Conservation (phyloP, 2,113 vertebrate species). For the Clarias macrocephalus region DNA sequence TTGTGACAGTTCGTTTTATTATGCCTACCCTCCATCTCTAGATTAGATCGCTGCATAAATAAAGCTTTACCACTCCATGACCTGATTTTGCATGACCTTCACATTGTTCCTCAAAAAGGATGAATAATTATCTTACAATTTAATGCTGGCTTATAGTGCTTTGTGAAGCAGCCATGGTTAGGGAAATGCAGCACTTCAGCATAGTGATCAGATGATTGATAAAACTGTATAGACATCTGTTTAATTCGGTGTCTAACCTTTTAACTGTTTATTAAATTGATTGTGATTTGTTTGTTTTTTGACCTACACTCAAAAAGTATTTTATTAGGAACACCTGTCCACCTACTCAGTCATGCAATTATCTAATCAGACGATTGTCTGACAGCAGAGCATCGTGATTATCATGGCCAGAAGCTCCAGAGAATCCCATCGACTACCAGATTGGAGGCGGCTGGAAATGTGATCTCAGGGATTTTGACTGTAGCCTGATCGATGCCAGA, state of each 20-base stretch:
- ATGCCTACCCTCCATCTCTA: conserved; percentile 2
- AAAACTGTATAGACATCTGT: background rate
- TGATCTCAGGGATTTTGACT: background rate
- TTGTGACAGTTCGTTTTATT: background rate
- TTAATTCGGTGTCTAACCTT: conserved; percentile 11
- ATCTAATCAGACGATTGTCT: background rate
- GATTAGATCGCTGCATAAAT: background rate
- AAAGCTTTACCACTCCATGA: background rate
- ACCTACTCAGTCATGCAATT: no score
- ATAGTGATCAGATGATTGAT: background rate
- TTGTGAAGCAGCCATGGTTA: background rate
- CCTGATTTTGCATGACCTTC: conserved; percentile 14
- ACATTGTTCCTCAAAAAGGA: conserved; percentile 12
- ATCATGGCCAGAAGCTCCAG: background rate
- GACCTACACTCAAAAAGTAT: background rate
- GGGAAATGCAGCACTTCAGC: background rate
- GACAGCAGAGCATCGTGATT: background rate
- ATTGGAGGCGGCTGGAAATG: background rate
- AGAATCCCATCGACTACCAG: background rate
- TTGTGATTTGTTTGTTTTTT: background rate
- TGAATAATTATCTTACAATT: background rate
- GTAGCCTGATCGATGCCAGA: no score
- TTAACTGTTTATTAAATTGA: background rate
- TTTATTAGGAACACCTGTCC: background rate
- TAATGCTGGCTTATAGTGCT: background rate